Conservation (phyloP, 2,797 vertebrate species). For the Pitangus sulphuratus region DNA sequence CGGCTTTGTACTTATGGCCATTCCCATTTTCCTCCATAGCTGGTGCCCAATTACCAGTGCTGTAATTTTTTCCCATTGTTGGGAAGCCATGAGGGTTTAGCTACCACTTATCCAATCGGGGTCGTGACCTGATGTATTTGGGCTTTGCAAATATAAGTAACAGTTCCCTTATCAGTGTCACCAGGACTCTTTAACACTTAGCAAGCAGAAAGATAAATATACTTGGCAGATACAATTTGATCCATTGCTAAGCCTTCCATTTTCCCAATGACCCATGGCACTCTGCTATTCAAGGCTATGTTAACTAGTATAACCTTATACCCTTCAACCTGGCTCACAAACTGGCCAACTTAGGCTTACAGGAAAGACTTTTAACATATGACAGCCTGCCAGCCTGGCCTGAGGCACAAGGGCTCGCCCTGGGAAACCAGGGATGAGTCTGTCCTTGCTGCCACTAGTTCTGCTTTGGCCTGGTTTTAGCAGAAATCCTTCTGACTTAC, state of each 20-base stretch:
- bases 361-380: neutral
- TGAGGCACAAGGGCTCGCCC: neutral
- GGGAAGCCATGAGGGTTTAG: slow-evolving; percentile 71
- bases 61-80: slow-evolving; percentile 66
- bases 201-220: slow-evolving; percentile 84
- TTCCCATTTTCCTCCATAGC: slow-evolving; percentile 68
- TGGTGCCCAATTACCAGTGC: slow-evolving; percentile 66
- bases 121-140: slow-evolving; percentile 82
- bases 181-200: slow-evolving; percentile 79
- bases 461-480: neutral
- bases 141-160: slow-evolving; percentile 74
- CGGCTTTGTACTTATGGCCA: slow-evolving; percentile 76
- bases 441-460: neutral
- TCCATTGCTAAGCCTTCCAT: slow-evolving; percentile 79
- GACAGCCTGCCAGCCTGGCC: neutral
- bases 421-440: neutral
- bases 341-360: neutral
- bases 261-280: slow-evolving; percentile 73
- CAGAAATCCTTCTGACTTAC: neutral
- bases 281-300: slow-evolving; percentile 24
- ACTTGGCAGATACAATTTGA: slow-evolving; percentile 79
- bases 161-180: slow-evolving; percentile 82
- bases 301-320: slow-evolving; percentile 25
- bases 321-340: neutral
- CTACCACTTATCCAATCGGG: slow-evolving; percentile 74